Percentiles rank a stretch among this genome's conserved stretches.
phyloP scores from a whole-genome alignment of 2,113 vertebrate genomes.

The Corynorhinus townsendii region DNA sequence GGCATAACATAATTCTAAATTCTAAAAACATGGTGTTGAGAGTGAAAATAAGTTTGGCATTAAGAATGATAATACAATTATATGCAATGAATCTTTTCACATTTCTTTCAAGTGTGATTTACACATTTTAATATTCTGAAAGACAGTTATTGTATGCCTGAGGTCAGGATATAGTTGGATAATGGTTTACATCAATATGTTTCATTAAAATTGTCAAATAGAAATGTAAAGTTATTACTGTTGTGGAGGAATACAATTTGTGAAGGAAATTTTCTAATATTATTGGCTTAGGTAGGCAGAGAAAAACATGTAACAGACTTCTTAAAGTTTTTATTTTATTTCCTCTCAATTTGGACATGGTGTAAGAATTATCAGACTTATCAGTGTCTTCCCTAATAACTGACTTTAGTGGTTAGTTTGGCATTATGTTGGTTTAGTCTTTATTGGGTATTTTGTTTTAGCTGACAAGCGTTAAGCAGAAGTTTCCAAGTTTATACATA shows the following conservation, averaged over 20 bases:
- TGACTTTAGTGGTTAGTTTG: conserved; percentile 38
- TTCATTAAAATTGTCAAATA: conserved; percentile 25
- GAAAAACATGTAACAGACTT: background rate
- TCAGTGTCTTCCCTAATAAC: background rate
- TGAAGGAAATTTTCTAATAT: background rate
- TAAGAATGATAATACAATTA: conserved; percentile 28
- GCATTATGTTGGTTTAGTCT: background rate
- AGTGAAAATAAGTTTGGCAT: conserved; percentile 23
- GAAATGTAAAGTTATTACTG: conserved; percentile 18
- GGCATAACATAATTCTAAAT: background rate
- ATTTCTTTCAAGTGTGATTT: conserved; percentile 32
- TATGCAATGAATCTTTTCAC: background rate
- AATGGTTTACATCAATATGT: background rate
- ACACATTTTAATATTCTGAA: conserved; percentile 11
- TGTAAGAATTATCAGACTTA: conserved; percentile 16
- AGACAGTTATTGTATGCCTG: background rate
- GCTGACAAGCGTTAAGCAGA: conserved; percentile 1
- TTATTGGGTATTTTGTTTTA: conserved; percentile 33
- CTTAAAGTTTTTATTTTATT: background rate
- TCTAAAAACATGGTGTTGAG: background rate
- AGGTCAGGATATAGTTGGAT: conserved; percentile 21
- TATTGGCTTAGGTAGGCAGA: background rate
- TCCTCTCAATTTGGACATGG: background rate
- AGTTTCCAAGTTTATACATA: conserved; percentile 23
- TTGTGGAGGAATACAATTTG: background rate